Evolutionary conservation across 2,797 vertebrate genomes (phyloP), one percentile per base, ranked within the genome.

Genomic region (Florisuga fusca): DNA sequence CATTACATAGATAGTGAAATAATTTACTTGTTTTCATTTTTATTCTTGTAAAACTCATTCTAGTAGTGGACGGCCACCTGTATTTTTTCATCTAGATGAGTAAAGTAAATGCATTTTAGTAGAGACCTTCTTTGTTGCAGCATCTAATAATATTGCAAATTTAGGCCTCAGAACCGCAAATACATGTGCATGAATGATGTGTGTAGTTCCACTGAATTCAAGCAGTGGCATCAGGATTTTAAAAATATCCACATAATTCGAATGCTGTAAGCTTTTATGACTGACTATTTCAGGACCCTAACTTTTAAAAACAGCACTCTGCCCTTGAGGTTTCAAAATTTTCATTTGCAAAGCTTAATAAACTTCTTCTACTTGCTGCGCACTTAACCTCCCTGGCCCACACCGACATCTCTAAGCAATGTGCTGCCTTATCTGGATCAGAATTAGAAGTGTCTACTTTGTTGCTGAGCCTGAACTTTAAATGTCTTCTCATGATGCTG

Each of bases 361-460:
- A 6, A 10, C 31, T 66, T 66, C 15, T 38, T 15, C 9, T 34
- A 20, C 5, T n/a, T 72, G 19, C 75, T 46, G 29, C 45, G 22
- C 21, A 17, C 34, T 21, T n/a, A 55, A 3, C 4, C 9, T 2
- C 8, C 3, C 5, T 8, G 2, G 7, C 4, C 10, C 6, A 3
- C 2, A 0, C 4, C 48, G 26, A 43, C 34, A 31, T 10, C 45
- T 62, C 43, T 77, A 34, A 43, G 38, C 18, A 19, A 26, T 85
- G 54, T 33, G 16, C 14, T 84, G 46, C 34, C 27, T 72, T 72
- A 27, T 18, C 64, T 34, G 12, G 43, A 33, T 6, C 46, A 50
- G 41, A 15, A 55, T 27, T 23, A 3, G 36, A 50, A 50, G 19
- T 15, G 4, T 55, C 36, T 38, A 11, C 34, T 26, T 34, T 53